Percentiles rank a stretch among this genome's conserved stretches.
phyloP scores from a whole-genome alignment of 2,797 vertebrate genomes.

The Coregonus ussuriensis region DNA sequence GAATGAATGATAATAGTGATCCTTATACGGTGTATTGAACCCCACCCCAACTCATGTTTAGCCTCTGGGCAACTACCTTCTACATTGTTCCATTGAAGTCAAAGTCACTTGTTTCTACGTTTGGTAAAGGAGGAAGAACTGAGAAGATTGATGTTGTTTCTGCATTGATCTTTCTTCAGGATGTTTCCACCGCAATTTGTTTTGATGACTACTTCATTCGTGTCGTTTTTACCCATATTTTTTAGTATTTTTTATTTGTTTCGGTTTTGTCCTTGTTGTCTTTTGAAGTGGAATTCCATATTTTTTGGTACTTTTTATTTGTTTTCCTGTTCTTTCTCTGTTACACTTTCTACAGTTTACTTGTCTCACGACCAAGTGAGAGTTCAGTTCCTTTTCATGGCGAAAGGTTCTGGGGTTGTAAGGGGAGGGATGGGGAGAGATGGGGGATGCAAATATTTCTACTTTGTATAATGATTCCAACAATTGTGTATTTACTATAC shows the following conservation, averaged over 20 bases:
- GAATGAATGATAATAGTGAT: constrained; percentile 7
- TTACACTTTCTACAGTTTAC: constrained; percentile 68
- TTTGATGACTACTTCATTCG: constrained; percentile 59
- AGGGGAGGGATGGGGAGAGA: constrained; percentile 22
- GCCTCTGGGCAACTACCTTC: constrained; percentile 79
- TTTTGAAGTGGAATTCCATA: constrained; percentile 40
- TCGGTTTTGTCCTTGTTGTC: constrained; percentile 31
- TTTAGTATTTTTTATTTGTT: constrained; percentile 18
- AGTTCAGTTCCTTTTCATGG: constrained; percentile 40
- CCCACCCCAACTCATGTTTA: constrained; percentile 57
- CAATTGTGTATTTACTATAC: constrained; percentile 83
- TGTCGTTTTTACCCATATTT: constrained; percentile 16
- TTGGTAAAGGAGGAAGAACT: constrained; percentile 37
- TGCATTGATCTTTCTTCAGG: constrained; percentile 55
- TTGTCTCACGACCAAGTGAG: constrained; percentile 55
- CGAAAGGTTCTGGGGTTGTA: constrained; percentile 41
- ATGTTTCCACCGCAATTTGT: constrained; percentile 54
- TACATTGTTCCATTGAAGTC: constrained; percentile 67
- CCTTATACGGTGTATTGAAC: constrained; percentile 5
- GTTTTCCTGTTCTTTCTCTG: constrained; percentile 41
- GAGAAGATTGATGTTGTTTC: constrained; percentile 60
- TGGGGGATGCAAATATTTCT: constrained; percentile 71
- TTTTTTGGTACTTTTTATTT: constrained; percentile 43
- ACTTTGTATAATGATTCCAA: constrained; percentile 81
- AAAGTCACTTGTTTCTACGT: constrained; percentile 44